Conservation (phyloP, 2,888 invertebrate genomes). For the Nezara viridula region DNA sequence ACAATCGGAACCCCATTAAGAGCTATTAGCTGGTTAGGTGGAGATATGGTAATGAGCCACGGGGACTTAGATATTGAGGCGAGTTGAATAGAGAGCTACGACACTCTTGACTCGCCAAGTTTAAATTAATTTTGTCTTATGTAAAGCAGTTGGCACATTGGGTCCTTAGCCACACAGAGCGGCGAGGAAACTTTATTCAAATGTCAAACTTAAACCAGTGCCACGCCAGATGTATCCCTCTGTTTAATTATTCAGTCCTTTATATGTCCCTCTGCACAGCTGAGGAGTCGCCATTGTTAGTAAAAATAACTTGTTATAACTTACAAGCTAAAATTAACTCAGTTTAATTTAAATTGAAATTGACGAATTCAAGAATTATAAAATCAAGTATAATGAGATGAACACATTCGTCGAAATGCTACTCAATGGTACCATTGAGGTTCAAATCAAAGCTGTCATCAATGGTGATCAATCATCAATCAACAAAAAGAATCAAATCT, state of each 20-base stretch:
- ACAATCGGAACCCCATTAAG: neutral
- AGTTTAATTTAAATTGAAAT: too few relatives aligned
- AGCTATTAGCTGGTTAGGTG: neutral
- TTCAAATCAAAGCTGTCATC: too few relatives aligned
- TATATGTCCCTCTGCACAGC: neutral
- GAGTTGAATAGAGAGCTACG: neutral
- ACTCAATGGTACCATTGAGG: too few relatives aligned
- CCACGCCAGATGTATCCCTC: constrained; percentile 17
- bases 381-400: too few relatives aligned
- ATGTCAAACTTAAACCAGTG: neutral
- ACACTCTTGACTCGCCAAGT: neutral
- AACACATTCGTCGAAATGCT: too few relatives aligned
- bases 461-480: too few relatives aligned
- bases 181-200: constrained; percentile 9
- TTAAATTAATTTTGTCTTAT: constrained; percentile 39
- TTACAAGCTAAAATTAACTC: neutral
- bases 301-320: neutral
- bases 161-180: constrained; percentile 5
- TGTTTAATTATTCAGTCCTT: constrained; percentile 25
- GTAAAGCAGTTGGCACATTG: neutral
- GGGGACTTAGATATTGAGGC: neutral
- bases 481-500: too few relatives aligned
- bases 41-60: neutral
- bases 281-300: neutral
- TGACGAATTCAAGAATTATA: too few relatives aligned